Evolutionary conservation across 2,888 invertebrate genomes (phyloP).

Genomic region (Muscina levida): DNA sequence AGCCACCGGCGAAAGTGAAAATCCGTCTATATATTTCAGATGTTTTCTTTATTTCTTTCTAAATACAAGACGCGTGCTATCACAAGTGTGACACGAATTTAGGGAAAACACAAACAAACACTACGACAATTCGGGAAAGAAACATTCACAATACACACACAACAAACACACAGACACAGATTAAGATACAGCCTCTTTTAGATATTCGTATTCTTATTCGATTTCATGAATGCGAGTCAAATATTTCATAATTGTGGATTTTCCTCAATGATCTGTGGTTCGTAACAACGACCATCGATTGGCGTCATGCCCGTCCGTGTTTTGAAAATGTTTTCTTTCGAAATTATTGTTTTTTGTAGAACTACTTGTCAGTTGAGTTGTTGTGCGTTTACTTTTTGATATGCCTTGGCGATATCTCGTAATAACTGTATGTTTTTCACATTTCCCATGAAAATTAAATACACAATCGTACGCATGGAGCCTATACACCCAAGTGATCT

Average conservation of each 20-base stretch:
- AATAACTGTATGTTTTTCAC: too few relatives aligned
- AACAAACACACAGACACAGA: not conserved
- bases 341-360: too few relatives aligned
- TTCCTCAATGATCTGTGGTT: not conserved
- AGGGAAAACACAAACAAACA: slow-evolving; percentile 38
- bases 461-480: too few relatives aligned
- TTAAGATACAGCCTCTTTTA: not conserved
- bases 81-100: slow-evolving; percentile 64
- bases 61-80: slow-evolving; percentile 55
- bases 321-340: too few relatives aligned
- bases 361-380: not conserved
- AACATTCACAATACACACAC: slow-evolving; percentile 29
- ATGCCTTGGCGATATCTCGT: not conserved
- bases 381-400: not conserved
- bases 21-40: not conserved
- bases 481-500: too few relatives aligned
- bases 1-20: slow-evolving; percentile 48
- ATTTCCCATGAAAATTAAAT: too few relatives aligned
- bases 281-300: not conserved
- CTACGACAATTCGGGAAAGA: not conserved
- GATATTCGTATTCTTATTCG: not conserved
- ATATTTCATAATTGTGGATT: slow-evolving; percentile 34
- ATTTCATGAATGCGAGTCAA: slow-evolving; percentile 16
- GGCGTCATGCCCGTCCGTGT: too few relatives aligned
- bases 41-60: slow-evolving; percentile 38